Conservation (phyloP, 2,888 invertebrate genomes). For the Rapana venosa region DNA sequence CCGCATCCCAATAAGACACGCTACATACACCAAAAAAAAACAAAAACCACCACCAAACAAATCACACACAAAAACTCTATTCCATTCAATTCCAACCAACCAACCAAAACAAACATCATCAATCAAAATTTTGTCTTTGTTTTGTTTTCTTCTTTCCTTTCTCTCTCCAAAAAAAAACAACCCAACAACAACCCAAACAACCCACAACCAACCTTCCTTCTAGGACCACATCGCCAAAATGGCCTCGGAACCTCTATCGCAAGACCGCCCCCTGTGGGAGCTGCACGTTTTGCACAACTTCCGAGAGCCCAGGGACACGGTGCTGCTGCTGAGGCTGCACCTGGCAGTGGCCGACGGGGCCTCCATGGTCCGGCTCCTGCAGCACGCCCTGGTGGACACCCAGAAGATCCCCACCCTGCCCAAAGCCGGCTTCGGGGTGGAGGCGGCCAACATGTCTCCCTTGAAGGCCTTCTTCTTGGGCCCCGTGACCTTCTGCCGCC, state of each 20-base stretch:
- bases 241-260: constrained; percentile 78
- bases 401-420: constrained; percentile 47
- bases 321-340: constrained; percentile 80
- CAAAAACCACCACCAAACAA: too few relatives aligned
- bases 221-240: constrained; percentile 78
- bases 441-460: constrained; percentile 50
- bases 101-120: too few relatives aligned
- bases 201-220: neutral
- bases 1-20: too few relatives aligned
- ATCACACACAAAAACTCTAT: too few relatives aligned
- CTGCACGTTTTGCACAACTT: constrained; percentile 80
- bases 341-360: constrained; percentile 81
- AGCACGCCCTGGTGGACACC: constrained; percentile 77
- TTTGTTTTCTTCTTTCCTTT: neutral
- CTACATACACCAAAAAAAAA: too few relatives aligned
- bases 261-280: constrained; percentile 81
- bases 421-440: constrained; percentile 48
- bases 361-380: constrained; percentile 78
- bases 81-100: too few relatives aligned
- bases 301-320: constrained; percentile 78
- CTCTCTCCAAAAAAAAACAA: neutral
- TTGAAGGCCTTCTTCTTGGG: constrained; percentile 79
- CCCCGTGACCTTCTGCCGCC: constrained; percentile 80
- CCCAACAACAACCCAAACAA: too few relatives aligned
- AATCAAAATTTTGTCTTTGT: neutral